These are phyloP conservation scores for Mustela nigripes DNA, from an alignment of 2,113 vertebrate genomes.

Conservation along the genomic window DNA sequence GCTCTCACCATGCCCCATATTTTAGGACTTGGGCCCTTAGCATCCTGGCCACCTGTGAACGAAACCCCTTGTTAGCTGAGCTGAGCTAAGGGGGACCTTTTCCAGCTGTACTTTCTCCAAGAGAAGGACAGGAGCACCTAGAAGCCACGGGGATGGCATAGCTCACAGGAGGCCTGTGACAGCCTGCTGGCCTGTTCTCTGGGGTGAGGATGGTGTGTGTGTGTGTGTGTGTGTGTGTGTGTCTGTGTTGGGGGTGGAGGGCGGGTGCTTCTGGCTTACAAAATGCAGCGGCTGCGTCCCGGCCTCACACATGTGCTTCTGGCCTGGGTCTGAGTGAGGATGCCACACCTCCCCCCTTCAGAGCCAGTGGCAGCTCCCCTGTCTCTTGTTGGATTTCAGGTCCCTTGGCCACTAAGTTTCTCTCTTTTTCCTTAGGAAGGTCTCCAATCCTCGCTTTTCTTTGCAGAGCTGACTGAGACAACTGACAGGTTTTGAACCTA, in stretches of 20 bases:
- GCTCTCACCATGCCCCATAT: neutral
- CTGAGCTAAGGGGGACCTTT: neutral
- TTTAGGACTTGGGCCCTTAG: neutral
- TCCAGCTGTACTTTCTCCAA: neutral
- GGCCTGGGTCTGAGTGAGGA: neutral
- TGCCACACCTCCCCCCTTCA: too few species aligned
- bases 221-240: neutral
- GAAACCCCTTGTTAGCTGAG: neutral
- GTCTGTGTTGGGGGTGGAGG: too few species aligned
- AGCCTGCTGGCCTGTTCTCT: neutral
- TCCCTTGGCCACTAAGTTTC: neutral
- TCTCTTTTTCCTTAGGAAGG: neutral
- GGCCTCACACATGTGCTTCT: neutral
- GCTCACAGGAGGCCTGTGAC: neutral
- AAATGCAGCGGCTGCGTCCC: neutral
- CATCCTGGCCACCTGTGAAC: neutral
- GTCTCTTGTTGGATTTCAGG: neutral
- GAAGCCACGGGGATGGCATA: neutral
- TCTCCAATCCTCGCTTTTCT: neutral
- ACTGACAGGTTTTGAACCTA: slow-evolving; percentile 61
- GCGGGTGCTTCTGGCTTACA: neutral
- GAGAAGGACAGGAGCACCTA: neutral
- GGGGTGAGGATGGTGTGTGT: too few species aligned
- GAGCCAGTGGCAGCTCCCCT: neutral
- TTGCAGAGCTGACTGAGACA: slow-evolving; percentile 14